Conservation (phyloP, 2,797 vertebrate genomes). For the Pangasius krempfi region DNA sequence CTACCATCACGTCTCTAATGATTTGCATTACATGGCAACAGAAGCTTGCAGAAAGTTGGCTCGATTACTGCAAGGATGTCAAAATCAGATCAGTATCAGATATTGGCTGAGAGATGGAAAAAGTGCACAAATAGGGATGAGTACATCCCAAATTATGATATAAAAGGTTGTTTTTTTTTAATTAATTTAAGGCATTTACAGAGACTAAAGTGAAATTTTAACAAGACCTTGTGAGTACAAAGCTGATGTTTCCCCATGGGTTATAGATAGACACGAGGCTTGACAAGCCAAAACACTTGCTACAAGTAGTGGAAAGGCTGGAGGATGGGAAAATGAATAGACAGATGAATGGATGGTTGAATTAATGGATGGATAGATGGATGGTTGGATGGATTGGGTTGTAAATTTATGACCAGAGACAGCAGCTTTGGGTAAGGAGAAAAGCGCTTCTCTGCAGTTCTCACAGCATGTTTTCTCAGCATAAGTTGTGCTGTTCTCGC, state of each 20-base stretch:
- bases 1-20: background rate
- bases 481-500: background rate
- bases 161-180: background rate
- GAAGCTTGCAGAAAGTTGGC: constrained; percentile 11
- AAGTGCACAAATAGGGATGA: background rate
- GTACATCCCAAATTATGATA: background rate
- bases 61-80: background rate
- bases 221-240: background rate
- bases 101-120: background rate
- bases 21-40: background rate
- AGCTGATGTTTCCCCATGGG: background rate
- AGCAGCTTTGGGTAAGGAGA: background rate
- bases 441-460: background rate
- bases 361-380: background rate
- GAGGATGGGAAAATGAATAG: background rate
- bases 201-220: background rate
- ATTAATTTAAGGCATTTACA: background rate
- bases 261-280: background rate
- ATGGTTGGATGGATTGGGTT: background rate
- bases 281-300: background rate
- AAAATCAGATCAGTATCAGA: background rate
- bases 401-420: background rate
- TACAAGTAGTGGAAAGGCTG: background rate
- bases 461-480: background rate
- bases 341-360: background rate